Base-by-base conservation (phyloP, 2,888 invertebrate species). In the Dione juno region DNA sequence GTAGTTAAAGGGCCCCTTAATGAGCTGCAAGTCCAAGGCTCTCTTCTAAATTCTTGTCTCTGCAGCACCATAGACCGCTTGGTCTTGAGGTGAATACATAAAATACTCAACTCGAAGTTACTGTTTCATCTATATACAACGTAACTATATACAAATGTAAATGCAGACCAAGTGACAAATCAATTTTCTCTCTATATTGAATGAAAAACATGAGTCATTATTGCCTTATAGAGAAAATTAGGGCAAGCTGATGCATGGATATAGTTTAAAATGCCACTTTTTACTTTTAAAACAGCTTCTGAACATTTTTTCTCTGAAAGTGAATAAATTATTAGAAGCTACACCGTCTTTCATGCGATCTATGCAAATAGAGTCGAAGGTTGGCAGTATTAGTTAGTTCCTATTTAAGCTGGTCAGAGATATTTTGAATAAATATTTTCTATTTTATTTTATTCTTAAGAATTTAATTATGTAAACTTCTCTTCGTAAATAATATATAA, bases 221-320 rank as follows among this genome's bases (percentile, higher is more conserved):
- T 48, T 48, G 16, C 45, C 16, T 48, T n/a, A 8, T 16, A 8
- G 16, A 19, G 16, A 7, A 54, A 35, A 35, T 35, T 3, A 35
- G 54, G n/a, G 54, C 28, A 54, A 35, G 14, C 8, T n/a, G 14
- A 14, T 35, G 21, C 54, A 54, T 54, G 53, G 35, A 54, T 54
- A 54, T 54, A 54, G 3, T 8, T n/a, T 54, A 54, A 54, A 35
- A 16, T 35, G 54, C 54, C 13, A 59, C 41, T 59, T 59, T 41
- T n/a, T 21, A 54, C 54, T 16, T 19, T 43, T 8, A 21, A 8
- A 59, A 59, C 43, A 21, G 43, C 14, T 21, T 41, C 5, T 21
- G 13, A 13, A 19, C 9, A 43, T 21, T 14, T 59, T 59, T 59
- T 43, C 41, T 21, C 13, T 14, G 11, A 7, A 11, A 59, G 28